phyloP scores from a whole-genome alignment of 2,113 vertebrate genomes.

The Gnathonemus echidnorhynchus region DNA sequence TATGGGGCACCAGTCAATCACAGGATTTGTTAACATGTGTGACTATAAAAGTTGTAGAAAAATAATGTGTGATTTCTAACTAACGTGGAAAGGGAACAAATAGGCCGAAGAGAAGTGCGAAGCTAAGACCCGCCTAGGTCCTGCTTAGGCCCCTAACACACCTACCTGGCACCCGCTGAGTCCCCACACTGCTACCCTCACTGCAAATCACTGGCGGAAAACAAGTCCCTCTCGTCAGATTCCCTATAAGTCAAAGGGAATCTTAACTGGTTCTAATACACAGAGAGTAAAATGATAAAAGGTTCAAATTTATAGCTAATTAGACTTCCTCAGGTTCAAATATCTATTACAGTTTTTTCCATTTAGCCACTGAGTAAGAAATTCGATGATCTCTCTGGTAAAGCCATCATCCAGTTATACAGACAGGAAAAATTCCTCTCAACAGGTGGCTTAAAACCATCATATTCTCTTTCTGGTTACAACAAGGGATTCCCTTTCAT shows the following conservation, averaged over 20 bases:
- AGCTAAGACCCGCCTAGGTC: neutral
- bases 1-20: neutral
- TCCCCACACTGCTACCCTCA: neutral
- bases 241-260: neutral
- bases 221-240: neutral
- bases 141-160: neutral
- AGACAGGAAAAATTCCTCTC: neutral
- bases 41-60: neutral
- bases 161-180: neutral
- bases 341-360: neutral
- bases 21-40: neutral
- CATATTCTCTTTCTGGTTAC: slow-evolving; percentile 2
- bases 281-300: neutral
- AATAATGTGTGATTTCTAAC: neutral
- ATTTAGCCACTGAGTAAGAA: neutral
- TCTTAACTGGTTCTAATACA: neutral
- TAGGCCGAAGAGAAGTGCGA: neutral
- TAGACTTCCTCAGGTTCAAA: neutral
- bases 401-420: slow-evolving; percentile 12
- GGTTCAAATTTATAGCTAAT: neutral
- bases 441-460: slow-evolving; percentile 4
- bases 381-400: neutral
- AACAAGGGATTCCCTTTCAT: slow-evolving; percentile 20
- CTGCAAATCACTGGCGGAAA: neutral
- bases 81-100: neutral